Evolutionary conservation across 1,140 invertebrate genomes (phyloP).

Genomic region (Heliconius hermathena): DNA sequence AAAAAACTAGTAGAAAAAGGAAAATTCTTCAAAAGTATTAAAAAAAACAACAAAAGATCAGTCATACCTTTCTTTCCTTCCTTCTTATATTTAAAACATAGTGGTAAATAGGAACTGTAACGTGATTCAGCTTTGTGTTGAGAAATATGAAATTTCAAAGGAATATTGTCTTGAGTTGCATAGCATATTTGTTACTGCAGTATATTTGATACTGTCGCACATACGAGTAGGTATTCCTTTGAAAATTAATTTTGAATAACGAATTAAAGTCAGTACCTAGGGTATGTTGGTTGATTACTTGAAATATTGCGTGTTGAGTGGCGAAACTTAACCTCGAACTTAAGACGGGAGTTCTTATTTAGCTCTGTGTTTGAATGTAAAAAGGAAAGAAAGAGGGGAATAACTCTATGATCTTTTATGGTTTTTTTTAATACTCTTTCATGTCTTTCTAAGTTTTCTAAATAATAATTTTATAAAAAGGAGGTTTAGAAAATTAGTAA

Average conservation of each 20-base stretch:
- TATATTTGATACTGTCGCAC: background rate
- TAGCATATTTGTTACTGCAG: background rate
- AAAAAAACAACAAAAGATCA: too few species aligned
- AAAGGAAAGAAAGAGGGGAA: too few species aligned
- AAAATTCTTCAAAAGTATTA: too few species aligned
- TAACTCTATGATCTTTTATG: too few species aligned
- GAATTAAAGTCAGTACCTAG: background rate
- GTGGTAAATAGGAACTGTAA: background rate
- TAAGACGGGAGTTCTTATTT: background rate
- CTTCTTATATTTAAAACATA: background rate
- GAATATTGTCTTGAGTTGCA: background rate
- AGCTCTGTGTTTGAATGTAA: too few species aligned
- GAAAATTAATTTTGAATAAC: background rate
- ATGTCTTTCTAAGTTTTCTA: too few species aligned
- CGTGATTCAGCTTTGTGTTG: background rate
- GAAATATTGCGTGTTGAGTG: background rate
- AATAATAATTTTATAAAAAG: too few species aligned
- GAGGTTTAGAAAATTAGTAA: too few species aligned
- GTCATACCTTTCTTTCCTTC: background rate
- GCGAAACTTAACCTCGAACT: background rate
- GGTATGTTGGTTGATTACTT: background rate
- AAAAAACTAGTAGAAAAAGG: too few species aligned
- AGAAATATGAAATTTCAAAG: conserved; percentile 4
- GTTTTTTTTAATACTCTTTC: too few species aligned
- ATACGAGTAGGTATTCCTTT: background rate